Evolutionary conservation across 2,888 invertebrate genomes (phyloP).

Genomic region (Metallyticus violacea): DNA sequence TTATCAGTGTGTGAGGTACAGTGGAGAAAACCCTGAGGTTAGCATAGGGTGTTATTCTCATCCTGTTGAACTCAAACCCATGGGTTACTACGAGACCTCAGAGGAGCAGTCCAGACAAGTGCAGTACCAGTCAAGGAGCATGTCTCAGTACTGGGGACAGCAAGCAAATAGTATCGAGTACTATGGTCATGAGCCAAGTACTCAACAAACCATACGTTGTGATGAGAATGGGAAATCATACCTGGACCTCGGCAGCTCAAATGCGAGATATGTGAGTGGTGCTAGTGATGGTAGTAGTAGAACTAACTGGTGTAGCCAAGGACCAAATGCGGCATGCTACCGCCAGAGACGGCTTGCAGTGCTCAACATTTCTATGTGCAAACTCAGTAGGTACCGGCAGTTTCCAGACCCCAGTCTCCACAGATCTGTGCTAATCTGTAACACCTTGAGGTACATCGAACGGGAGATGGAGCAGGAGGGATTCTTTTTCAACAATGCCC

Average conservation of each 20-base stretch:
- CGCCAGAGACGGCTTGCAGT: conserved; percentile 83
- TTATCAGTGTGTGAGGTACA: conserved; percentile 37
- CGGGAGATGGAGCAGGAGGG: conserved; percentile 75
- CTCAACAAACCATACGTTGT: conserved; percentile 76
- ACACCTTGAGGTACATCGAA: conserved; percentile 84
- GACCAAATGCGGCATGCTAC: conserved; percentile 65
- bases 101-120: conserved; percentile 27
- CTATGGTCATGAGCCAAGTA: conserved; percentile 45
- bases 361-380: conserved; percentile 88
- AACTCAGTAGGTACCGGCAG: conserved; percentile 82
- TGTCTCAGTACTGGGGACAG: conserved; percentile 39
- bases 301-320: conserved; percentile 69
- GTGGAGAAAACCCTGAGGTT: conserved; percentile 22
- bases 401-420: conserved; percentile 86
- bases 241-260: conserved; percentile 69
- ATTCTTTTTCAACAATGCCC: conserved; percentile 40
- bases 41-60: conserved; percentile 24
- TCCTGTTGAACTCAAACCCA: conserved; percentile 23
- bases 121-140: conserved; percentile 46
- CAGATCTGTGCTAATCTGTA: conserved; percentile 89
- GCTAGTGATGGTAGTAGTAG: conserved; percentile 62
- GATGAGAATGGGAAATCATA: conserved; percentile 90
- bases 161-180: conserved; percentile 38
- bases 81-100: conserved; percentile 27
- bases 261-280: conserved; percentile 46